Conservation (phyloP, 2,888 invertebrate genomes). For the Xestoiulus laeticollis region DNA sequence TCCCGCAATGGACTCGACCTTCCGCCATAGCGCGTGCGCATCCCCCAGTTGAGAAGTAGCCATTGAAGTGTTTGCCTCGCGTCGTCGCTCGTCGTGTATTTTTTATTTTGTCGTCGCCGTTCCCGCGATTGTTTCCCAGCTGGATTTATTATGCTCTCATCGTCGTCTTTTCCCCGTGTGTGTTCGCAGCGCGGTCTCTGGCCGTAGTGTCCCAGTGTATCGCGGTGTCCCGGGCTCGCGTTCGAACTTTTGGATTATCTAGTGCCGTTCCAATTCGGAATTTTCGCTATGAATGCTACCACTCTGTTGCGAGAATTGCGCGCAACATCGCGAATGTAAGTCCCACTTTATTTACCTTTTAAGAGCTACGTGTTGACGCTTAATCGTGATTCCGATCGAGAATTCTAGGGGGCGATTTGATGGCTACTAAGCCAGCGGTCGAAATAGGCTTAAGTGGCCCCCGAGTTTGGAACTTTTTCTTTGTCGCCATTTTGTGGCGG, state of each 20-base stretch:
- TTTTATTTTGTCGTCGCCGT: background rate
- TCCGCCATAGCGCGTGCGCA: background rate
- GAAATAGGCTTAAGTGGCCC: background rate
- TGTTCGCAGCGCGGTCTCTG: background rate
- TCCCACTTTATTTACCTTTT: background rate
- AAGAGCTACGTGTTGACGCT: too few species aligned
- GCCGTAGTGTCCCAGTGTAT: background rate
- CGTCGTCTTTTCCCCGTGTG: background rate
- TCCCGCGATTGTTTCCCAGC: background rate
- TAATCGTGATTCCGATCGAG: background rate
- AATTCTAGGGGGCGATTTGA: background rate
- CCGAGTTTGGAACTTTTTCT: background rate
- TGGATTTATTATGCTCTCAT: background rate
- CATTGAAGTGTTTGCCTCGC: background rate
- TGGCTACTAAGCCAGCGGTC: background rate
- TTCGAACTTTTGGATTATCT: conserved; percentile 11
- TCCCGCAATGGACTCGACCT: background rate
- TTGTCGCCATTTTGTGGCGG: conserved; percentile 1
- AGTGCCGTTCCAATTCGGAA: background rate
- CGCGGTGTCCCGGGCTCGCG: background rate
- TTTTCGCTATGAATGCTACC: background rate
- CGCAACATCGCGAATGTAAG: background rate
- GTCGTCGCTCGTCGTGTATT: background rate
- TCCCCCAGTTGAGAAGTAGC: background rate
- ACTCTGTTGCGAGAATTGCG: background rate